Conservation (phyloP, 2,888 invertebrate genomes). For the Drosophila mimetica region DNA sequence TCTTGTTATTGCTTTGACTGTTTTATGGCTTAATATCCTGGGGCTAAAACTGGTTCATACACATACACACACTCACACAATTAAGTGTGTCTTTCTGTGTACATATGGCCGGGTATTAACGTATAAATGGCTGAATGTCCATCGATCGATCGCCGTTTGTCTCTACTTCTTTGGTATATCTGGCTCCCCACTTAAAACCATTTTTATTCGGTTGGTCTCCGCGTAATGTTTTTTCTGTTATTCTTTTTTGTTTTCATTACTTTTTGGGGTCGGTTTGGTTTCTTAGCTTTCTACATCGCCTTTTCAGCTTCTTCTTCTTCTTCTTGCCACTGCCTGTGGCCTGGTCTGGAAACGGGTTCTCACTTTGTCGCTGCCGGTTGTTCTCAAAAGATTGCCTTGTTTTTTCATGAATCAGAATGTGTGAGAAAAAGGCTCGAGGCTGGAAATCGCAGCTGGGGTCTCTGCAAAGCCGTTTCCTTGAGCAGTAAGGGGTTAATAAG, state of each 20-base stretch:
- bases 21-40: conserved; percentile 75
- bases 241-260: conserved; percentile 13
- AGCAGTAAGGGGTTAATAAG: conserved; percentile 14
- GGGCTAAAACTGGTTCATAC: conserved; percentile 70
- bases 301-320: conserved; percentile 3
- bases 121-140: conserved; percentile 28
- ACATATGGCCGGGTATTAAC: conserved; percentile 26
- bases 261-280: conserved; percentile 49
- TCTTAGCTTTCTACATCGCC: conserved; percentile 21
- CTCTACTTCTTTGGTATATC: conserved; percentile 29
- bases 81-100: conserved; percentile 4
- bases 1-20: conserved; percentile 42
- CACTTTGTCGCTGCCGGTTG: conserved; percentile 44
- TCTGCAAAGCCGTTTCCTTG: conserved; percentile 10
- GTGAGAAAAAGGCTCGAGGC: conserved; percentile 37
- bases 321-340: conserved; percentile 13
- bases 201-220: conserved; percentile 21
- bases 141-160: conserved; percentile 35
- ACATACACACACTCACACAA: conserved; percentile 11
- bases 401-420: conserved; percentile 64
- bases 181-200: conserved; percentile 39
- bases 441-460: conserved; percentile 22
- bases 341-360: conserved; percentile 55
- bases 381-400: conserved; percentile 38
- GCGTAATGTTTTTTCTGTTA: conserved; percentile 28